These are phyloP conservation scores for Lagorchestes hirsutus DNA, from an alignment of 2,797 vertebrate genomes.

Conservation along the genomic window DNA sequence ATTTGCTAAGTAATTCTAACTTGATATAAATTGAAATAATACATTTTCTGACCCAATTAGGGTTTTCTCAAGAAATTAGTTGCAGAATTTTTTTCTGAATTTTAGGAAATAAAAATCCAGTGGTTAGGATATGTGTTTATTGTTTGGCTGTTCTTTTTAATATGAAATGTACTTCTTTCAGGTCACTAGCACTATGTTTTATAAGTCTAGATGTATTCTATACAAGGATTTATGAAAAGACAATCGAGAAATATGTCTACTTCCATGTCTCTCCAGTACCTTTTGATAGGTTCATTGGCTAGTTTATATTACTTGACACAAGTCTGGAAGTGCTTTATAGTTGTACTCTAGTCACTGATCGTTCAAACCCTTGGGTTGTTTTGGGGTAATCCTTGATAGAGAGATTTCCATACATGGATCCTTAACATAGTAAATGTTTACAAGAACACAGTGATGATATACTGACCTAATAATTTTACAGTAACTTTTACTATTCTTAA, in stretches of 20 bases:
- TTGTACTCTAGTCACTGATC: not conserved
- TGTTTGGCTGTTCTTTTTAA: not conserved
- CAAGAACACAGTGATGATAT: not conserved
- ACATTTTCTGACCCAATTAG: not conserved
- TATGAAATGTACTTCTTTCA: not conserved
- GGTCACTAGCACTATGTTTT: conserved; percentile 1
- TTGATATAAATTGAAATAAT: not conserved
- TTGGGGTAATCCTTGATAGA: not conserved
- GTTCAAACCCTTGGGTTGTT: conserved; percentile 19
- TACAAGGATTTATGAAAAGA: not conserved
- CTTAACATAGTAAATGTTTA: not conserved
- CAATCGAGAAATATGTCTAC: not conserved
- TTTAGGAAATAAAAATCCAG: not conserved
- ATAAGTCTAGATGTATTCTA: not conserved
- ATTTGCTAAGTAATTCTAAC: not conserved
- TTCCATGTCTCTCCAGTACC: not conserved
- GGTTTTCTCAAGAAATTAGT: not conserved
- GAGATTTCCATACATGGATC: not conserved
- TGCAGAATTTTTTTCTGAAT: not conserved
- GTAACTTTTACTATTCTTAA: not conserved
- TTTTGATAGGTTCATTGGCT: conserved; percentile 6
- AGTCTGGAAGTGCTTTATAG: not conserved
- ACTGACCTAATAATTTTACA: not conserved
- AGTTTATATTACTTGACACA: not conserved
- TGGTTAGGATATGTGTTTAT: not conserved